Evolutionary conservation across 2,888 invertebrate genomes (phyloP).

Genomic region (Spisula subtruncata): DNA sequence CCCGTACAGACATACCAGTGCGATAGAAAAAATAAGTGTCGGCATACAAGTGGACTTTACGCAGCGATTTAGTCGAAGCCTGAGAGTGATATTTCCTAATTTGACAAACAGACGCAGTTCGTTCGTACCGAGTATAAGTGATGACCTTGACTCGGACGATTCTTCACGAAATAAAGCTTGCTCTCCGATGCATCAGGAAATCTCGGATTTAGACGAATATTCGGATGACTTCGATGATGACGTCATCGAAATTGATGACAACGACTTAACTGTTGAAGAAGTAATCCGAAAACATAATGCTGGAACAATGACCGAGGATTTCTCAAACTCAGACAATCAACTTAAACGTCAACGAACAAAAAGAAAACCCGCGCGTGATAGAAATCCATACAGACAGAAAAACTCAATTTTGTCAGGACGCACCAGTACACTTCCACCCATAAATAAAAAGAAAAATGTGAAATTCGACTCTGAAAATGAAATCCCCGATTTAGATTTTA

Average conservation of each 20-base stretch:
- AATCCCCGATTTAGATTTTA: not conserved
- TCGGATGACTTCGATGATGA: constrained; percentile 61
- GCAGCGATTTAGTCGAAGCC: constrained; percentile 41
- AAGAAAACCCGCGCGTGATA: constrained; percentile 40
- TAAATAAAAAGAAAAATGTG: constrained; percentile 47
- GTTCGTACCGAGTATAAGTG: constrained; percentile 8
- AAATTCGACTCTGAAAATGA: constrained; percentile 29
- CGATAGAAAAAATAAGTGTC: constrained; percentile 57
- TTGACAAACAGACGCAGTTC: constrained; percentile 26
- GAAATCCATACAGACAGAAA: constrained; percentile 19
- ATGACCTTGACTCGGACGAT: constrained; percentile 28
- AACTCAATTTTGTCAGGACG: constrained; percentile 10
- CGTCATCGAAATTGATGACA: constrained; percentile 49
- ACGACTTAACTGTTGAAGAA: constrained; percentile 62
- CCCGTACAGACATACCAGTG: constrained; percentile 64
- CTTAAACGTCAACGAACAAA: constrained; percentile 43
- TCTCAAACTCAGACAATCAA: not conserved
- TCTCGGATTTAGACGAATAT: constrained; percentile 33
- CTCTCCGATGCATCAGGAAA: constrained; percentile 48
- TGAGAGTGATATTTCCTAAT: constrained; percentile 65
- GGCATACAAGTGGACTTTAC: constrained; percentile 59
- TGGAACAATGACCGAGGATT: constrained; percentile 66
- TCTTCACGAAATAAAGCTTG: constrained; percentile 34
- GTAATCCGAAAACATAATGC: constrained; percentile 58
- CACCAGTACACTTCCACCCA: not conserved